Evolutionary conservation across 1,140 invertebrate species (phyloP), one percentile per base, ranked within the genome.

Genomic region (Papilio machaon): DNA sequence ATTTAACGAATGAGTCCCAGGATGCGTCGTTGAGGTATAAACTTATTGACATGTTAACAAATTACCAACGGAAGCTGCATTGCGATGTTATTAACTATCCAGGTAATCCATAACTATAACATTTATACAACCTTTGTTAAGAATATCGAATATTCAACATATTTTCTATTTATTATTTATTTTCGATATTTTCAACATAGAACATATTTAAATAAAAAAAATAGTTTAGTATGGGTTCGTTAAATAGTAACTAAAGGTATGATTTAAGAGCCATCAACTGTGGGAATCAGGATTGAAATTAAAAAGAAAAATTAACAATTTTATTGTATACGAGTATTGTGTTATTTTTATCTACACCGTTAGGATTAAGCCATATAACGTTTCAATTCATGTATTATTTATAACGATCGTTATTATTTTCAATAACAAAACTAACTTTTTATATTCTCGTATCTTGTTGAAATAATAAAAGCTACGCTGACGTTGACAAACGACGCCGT

Each of bases 381-480:
- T 49, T 49, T 9, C 17, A 58, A 58, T 58, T 58, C n/a, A 19
- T 58, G 23, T 64, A 23, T 19, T 35, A 52, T 52, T 52, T 15
- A 30, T 64, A 64, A 64, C 19, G 23, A 19, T 64, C n/a, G 30
- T 64, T 30, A 60, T 60, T 19, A 64, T 64, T 30, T 64, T 64
- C 23, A 64, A 10, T 30, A 64, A 64, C 23, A 70, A 6, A 15
- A 35, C 30, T 30, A 70, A 70, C 64, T 70, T 70, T 70, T 70
- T 30, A 35, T 67, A 35, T 23, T 70, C 64, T 38, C 23, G n/a
- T 64, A 35, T 70, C 64, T 70, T 38, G 23, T 35, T 70, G 30
- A 70, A 70, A 70, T 70, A 38, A 70, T 70, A 70, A 70, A 70
- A 70, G 64, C 64, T 70, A 15, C 5, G 5, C 30, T 70, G 64